Evolutionary conservation across 1,140 invertebrate genomes (phyloP), one percentile per base, ranked within the genome.

Genomic region (Anagrus nilaparvatae): DNA sequence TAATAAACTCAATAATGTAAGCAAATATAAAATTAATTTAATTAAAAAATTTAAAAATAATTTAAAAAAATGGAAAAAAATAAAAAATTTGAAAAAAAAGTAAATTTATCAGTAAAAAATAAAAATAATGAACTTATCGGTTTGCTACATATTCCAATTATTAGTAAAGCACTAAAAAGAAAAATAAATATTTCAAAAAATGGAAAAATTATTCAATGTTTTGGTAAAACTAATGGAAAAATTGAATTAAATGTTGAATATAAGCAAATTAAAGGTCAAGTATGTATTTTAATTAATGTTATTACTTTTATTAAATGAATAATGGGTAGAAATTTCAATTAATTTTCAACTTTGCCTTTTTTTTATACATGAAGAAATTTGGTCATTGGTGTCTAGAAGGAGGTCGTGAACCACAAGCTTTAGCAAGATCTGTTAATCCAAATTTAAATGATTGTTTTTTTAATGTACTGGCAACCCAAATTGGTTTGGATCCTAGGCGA

Each of bases 381-480:
- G 53, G 52, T 7, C 58, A 60, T 17, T 60, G 55, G 55, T 56
- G 52, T 0, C 16, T 58, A 3, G 16, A 25, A 1, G 40, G 37
- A 1, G 35, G 49, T n/a, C 44, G 27, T 12, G 47, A 59, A 34
- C 53, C 52, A 0, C 5, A 33, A 2, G 17, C 43, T 12, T 16
- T 29, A 14, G n/a, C 13, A 7, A 21, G 13, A 12, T 6, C 14
- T 10, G 10, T 42, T n/a, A n/a, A n/a, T n/a, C n/a, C n/a, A n/a
- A n/a, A n/a, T n/a, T n/a, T n/a, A 9, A 60, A 60, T 7, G 43
- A 51, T 9, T 59, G 58, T 19, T 34, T 57, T 0, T 60, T 60
- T 21, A 17, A 29, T 0, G 54, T 42, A 1, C 43, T 60, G 1
- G 52, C 47, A 3, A 43, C 37, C 5, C 52, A 56, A 29, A 52